A percentile compares a stretch with the other conserved stretches of the same genome.
These are phyloP conservation scores for Daubentonia madagascariensis DNA, from an alignment of 2,113 vertebrate species.

Conservation along the genomic window DNA sequence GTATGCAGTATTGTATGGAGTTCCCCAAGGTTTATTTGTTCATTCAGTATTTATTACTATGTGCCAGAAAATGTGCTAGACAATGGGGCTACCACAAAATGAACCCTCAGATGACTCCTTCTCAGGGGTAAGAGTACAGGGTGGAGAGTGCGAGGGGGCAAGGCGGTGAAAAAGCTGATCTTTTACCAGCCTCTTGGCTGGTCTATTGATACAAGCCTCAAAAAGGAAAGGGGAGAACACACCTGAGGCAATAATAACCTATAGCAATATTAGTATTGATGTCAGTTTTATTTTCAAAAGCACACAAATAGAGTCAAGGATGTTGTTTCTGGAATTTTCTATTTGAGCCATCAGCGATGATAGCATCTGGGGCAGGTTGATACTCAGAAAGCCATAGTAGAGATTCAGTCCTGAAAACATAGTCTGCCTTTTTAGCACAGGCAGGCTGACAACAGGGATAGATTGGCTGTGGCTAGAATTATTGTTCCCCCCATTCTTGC, in stretches of 20 bases:
- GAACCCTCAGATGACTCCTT: background rate
- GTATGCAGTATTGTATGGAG: background rate
- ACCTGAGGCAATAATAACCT: background rate
- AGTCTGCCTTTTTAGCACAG: background rate
- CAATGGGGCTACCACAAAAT: background rate
- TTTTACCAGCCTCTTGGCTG: background rate
- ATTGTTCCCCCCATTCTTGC: background rate
- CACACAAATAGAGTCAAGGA: background rate
- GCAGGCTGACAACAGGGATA: background rate
- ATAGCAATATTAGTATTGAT: background rate
- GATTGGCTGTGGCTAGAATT: background rate
- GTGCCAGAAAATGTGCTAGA: background rate
- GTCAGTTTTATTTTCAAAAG: background rate
- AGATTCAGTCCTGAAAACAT: background rate
- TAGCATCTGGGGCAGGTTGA: background rate
- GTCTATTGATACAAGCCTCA: background rate
- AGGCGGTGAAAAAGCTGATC: background rate
- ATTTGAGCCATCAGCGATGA: background rate
- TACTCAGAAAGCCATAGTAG: background rate
- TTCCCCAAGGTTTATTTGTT: background rate
- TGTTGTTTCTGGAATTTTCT: slow-evolving; percentile 31
- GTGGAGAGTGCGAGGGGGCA: accelerated
- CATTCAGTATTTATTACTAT: background rate
- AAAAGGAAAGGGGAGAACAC: background rate
- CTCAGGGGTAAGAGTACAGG: too few species aligned